Conservation (phyloP, 2,888 invertebrate genomes). For the Torymus auratus region DNA sequence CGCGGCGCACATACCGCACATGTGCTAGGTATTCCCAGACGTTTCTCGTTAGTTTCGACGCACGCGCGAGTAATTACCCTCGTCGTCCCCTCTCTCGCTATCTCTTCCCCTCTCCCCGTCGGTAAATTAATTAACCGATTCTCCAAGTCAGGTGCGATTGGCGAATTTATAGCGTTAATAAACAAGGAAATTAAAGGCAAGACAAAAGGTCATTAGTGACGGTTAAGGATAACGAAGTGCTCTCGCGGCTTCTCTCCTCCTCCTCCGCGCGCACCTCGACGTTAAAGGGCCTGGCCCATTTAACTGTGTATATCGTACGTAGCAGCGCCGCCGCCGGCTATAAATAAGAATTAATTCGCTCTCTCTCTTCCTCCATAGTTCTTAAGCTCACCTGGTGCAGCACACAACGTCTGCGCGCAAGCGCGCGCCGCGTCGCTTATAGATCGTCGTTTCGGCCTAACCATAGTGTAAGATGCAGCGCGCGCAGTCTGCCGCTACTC, state of each 20-base stretch:
- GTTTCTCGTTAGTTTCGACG: slow-evolving; percentile 47
- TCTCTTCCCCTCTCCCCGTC: slow-evolving; percentile 11
- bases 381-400: slow-evolving; percentile 63
- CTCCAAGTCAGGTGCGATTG: slow-evolving; percentile 51
- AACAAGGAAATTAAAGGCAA: slow-evolving; percentile 60
- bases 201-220: slow-evolving; percentile 62
- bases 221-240: slow-evolving; percentile 64
- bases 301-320: slow-evolving; percentile 41
- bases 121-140: slow-evolving; percentile 50
- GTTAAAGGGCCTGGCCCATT: slow-evolving; percentile 54
- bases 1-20: neutral
- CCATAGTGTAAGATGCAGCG: neutral
- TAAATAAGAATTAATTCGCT: slow-evolving; percentile 65
- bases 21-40: slow-evolving; percentile 18
- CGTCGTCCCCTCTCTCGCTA: neutral
- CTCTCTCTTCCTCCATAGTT: slow-evolving; percentile 50
- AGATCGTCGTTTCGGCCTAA: slow-evolving; percentile 43
- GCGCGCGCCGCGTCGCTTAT: slow-evolving; percentile 36
- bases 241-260: slow-evolving; percentile 26
- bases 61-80: slow-evolving; percentile 47
- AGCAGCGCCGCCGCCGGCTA: slow-evolving; percentile 56
- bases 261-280: slow-evolving; percentile 39
- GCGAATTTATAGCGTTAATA: slow-evolving; percentile 62
- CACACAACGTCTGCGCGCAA: slow-evolving; percentile 44
- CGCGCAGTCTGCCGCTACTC: neutral